A percentile compares a stretch with the other conserved stretches of the same genome.
Conservation (phyloP, 2,113 vertebrate genomes). For the Bubo bubo region DNA sequence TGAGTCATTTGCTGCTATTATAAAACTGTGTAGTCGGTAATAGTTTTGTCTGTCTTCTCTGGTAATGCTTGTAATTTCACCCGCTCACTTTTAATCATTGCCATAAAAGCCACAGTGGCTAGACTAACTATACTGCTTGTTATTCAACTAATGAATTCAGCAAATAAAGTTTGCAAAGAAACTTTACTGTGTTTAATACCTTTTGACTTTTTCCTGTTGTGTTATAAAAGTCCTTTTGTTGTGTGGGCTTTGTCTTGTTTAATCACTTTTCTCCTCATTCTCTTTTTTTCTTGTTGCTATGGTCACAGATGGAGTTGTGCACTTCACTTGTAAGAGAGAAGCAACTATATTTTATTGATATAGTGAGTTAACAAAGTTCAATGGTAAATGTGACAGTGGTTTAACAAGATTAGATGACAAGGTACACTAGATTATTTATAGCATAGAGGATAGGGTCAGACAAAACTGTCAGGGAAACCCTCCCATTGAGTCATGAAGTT, state of each 20-base stretch:
- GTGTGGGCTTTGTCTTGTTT: not conserved
- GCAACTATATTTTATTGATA: too few relatives aligned
- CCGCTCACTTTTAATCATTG: not conserved
- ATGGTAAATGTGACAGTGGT: too few relatives aligned
- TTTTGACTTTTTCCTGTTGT: not conserved
- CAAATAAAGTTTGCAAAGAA: not conserved
- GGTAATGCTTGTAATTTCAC: not conserved
- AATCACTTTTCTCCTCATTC: not conserved
- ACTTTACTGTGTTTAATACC: not conserved
- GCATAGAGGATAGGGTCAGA: too few relatives aligned
- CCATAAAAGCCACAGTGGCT: not conserved
- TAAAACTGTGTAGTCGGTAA: not conserved
- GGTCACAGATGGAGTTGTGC: too few relatives aligned
- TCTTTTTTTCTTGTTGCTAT: not conserved
- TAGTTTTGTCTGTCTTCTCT: not conserved
- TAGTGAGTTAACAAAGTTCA: too few relatives aligned
- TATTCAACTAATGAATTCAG: not conserved
- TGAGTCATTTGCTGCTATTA: not conserved
- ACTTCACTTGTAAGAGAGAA: too few relatives aligned
- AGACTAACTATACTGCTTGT: not conserved
- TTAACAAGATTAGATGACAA: too few relatives aligned
- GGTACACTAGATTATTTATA: too few relatives aligned
- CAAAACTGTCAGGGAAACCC: too few relatives aligned
- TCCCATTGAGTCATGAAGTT: too few relatives aligned
- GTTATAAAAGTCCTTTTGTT: not conserved